phyloP scores from a whole-genome alignment of 2,797 vertebrate species.

The Gymnopithys bicolor region DNA sequence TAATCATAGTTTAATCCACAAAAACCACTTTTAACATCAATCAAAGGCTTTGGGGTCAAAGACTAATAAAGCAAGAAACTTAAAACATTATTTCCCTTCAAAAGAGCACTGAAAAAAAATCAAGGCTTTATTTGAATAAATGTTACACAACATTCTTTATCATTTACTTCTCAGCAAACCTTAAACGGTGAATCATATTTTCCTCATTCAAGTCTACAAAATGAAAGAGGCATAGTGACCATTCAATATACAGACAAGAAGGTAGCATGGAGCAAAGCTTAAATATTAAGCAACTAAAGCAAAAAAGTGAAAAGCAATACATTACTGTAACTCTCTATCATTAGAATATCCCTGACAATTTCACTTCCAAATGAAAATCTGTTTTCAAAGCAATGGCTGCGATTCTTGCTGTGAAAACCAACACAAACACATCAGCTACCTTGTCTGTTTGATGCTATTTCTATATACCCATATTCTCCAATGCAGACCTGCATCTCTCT shows the following conservation, averaged over 20 bases:
- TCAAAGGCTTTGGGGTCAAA: neutral
- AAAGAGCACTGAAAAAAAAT: conserved; percentile 79
- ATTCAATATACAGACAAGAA: conserved; percentile 79
- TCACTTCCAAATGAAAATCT: conserved; percentile 74
- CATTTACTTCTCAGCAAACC: conserved; percentile 81
- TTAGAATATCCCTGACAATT: conserved; percentile 79
- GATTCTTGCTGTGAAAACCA: conserved; percentile 64
- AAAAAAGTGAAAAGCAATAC: conserved; percentile 79
- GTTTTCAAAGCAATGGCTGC: conserved; percentile 71
- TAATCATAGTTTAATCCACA: neutral
- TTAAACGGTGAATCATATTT: conserved; percentile 77
- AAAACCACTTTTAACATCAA: neutral
- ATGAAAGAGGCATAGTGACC: conserved; percentile 80
- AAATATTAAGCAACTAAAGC: conserved; percentile 88
- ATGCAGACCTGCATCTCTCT: conserved; percentile 58
- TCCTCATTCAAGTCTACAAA: conserved; percentile 83
- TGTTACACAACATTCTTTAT: conserved; percentile 83
- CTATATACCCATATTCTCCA: conserved; percentile 66
- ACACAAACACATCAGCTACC: conserved; percentile 57
- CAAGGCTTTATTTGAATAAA: conserved; percentile 84
- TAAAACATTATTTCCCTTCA: conserved; percentile 61
- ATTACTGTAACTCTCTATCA: conserved; percentile 73
- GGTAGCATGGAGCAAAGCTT: conserved; percentile 82
- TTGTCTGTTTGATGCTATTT: conserved; percentile 52
- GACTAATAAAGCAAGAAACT: conserved; percentile 6